These are phyloP conservation scores for Trachelus iudaicus DNA, from an alignment of 2,888 invertebrate species.

Conservation along the genomic window DNA sequence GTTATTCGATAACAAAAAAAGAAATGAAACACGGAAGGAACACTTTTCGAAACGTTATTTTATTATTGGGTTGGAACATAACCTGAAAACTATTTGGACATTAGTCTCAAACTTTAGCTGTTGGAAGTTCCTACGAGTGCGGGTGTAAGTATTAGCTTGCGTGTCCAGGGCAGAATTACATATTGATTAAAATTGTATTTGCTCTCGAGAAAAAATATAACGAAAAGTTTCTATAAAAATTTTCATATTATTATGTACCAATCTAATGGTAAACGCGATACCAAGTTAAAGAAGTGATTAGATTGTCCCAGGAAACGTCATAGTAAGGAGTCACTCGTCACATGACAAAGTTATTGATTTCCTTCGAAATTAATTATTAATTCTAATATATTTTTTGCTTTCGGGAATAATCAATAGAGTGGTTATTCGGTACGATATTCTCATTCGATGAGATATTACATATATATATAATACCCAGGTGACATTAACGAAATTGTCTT, in stretches of 20 bases:
- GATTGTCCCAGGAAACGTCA: not conserved
- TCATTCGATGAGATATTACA: not conserved
- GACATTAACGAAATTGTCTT: not conserved
- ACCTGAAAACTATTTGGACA: no score
- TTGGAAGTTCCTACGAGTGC: no score
- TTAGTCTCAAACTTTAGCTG: no score
- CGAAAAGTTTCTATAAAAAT: no score
- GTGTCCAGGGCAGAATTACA: no score
- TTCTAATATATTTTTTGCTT: not conserved
- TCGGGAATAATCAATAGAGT: not conserved
- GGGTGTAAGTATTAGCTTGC: no score
- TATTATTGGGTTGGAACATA: not conserved
- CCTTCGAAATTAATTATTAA: not conserved
- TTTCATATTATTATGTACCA: no score
- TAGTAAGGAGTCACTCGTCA: not conserved
- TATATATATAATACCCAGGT: not conserved
- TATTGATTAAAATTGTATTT: no score
- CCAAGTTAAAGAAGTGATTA: not conserved
- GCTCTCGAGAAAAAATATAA: no score
- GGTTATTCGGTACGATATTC: not conserved
- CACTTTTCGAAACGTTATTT: not conserved
- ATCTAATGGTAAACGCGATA: not conserved
- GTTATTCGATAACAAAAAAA: not conserved
- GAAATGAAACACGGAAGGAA: not conserved
- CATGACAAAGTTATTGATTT: not conserved